Evolutionary conservation across 2,888 invertebrate genomes (phyloP).

Genomic region (Heliconius erato): DNA sequence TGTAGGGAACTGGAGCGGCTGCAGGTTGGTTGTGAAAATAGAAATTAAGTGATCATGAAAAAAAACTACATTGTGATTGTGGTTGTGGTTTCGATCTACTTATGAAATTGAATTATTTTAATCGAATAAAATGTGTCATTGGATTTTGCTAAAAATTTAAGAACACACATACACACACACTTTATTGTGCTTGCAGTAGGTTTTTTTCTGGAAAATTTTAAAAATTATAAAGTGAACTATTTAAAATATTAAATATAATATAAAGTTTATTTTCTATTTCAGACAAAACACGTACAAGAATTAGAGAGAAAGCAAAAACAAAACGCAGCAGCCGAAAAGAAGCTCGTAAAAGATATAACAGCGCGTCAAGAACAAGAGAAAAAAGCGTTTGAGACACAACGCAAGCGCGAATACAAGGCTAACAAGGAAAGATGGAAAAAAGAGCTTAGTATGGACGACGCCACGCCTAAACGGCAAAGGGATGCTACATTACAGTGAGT

Average conservation of each 20-base stretch:
- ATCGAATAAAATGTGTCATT: no score
- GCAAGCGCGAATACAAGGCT: slow-evolving; percentile 98
- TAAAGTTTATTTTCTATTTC: slow-evolving; percentile 49
- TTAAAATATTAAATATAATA: no score
- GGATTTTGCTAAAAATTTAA: no score
- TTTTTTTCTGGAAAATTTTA: no score
- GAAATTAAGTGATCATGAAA: no score
- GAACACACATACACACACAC: no score
- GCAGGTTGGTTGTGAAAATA: slow-evolving; percentile 85
- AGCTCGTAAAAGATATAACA: slow-evolving; percentile 96
- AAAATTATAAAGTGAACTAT: no score
- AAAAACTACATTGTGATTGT: no score
- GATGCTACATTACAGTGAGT: slow-evolving; percentile 94
- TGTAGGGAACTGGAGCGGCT: slow-evolving; percentile 96
- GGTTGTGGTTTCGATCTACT: no score
- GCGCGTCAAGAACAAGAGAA: slow-evolving; percentile 95
- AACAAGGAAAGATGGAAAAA: slow-evolving; percentile 99
- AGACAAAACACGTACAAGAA: slow-evolving; percentile 91
- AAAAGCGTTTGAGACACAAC: slow-evolving; percentile 95
- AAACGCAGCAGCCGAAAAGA: slow-evolving; percentile 95
- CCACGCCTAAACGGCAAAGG: slow-evolving; percentile 95
- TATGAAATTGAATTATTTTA: no score
- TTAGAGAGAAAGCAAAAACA: slow-evolving; percentile 93
- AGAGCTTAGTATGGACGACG: slow-evolving; percentile 95
- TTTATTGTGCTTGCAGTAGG: no score